Percentiles rank a stretch among this genome's conserved stretches.
Evolutionary conservation across 2,888 invertebrate species (phyloP).

Genomic region (Diarsia dahlii): DNA sequence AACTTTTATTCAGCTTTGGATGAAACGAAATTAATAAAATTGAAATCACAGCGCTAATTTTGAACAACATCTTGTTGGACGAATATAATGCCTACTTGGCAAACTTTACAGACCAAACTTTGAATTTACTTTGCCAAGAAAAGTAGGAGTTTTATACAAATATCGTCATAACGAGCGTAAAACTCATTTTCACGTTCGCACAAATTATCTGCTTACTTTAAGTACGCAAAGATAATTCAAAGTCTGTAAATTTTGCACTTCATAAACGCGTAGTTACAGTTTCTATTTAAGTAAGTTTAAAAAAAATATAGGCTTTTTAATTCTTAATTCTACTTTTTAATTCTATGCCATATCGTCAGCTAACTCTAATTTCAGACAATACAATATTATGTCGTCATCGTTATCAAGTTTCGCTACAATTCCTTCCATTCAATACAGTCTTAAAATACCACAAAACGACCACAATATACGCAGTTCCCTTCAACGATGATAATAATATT

Average conservation of each 20-base stretch:
- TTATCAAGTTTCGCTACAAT: not conserved
- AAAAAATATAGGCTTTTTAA: too few species aligned
- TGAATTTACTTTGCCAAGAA: not conserved
- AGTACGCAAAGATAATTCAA: not conserved
- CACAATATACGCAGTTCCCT: not conserved
- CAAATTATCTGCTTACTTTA: not conserved
- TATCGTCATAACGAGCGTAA: not conserved
- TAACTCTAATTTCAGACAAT: not conserved
- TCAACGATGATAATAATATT: slow-evolving; percentile 25
- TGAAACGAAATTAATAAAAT: not conserved
- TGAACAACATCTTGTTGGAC: not conserved
- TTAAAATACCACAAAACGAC: not conserved
- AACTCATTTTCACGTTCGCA: not conserved
- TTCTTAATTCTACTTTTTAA: not conserved
- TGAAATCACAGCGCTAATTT: not conserved
- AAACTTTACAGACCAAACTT: not conserved
- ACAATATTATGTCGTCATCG: not conserved
- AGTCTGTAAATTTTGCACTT: not conserved
- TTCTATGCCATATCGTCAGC: not conserved
- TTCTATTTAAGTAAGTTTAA: not conserved
- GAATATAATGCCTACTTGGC: not conserved
- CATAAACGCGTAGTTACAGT: not conserved
- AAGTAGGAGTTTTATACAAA: not conserved
- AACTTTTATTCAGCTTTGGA: not conserved
- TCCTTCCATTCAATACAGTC: not conserved